Evolutionary conservation across 2,888 invertebrate genomes (phyloP).

Genomic region (Hydroisotoma schaefferi): DNA sequence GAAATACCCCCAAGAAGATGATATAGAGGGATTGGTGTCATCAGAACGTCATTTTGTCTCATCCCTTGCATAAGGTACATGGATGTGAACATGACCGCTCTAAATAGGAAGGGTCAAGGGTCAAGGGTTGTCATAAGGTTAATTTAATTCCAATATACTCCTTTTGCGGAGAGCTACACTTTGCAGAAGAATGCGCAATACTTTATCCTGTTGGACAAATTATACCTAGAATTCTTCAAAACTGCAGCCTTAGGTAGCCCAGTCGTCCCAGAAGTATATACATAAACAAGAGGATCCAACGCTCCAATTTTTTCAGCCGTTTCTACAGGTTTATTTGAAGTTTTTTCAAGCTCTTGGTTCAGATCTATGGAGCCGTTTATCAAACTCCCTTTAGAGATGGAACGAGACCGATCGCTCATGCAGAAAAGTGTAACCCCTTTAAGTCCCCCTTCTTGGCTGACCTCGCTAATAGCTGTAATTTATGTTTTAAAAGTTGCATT

Average conservation of each 20-base stretch:
- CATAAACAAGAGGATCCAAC: constrained; percentile 76
- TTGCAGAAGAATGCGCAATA: no score
- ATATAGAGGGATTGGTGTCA: constrained; percentile 60
- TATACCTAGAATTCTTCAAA: constrained; percentile 36
- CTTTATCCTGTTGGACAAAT: no score
- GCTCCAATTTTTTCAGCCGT: neutral
- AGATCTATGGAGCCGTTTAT: neutral
- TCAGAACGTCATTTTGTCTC: constrained; percentile 62
- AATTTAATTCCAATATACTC: no score
- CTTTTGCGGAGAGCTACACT: no score
- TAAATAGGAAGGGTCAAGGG: no score
- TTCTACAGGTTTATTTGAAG: neutral
- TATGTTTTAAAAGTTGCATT: no score
- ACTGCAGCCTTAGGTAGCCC: constrained; percentile 57
- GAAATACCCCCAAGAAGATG: constrained; percentile 55
- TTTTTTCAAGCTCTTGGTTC: neutral
- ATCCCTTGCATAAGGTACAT: constrained; percentile 60
- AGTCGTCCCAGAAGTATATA: constrained; percentile 98
- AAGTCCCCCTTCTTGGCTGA: constrained; percentile 19
- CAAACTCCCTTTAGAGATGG: neutral
- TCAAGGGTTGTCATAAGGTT: no score
- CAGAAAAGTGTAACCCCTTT: constrained; percentile 10
- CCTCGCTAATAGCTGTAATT: constrained; percentile 18
- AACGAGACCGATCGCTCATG: neutral
- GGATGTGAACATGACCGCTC: constrained; percentile 25